Base-by-base conservation (phyloP, 2,113 vertebrate genomes). In the Campylomormyrus numenius region DNA sequence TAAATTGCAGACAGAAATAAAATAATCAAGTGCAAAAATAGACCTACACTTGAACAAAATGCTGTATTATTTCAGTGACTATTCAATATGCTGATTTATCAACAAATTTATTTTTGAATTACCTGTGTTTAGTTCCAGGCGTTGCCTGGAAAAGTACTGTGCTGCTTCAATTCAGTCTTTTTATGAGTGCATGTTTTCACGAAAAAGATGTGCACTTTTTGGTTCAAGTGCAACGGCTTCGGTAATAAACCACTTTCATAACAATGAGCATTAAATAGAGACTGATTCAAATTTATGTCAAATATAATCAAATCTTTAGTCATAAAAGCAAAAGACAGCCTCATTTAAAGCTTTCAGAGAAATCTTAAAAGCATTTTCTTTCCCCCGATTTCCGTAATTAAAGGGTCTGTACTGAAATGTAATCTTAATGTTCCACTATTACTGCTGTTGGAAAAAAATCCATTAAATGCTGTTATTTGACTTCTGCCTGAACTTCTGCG, bases 261-360 rank as follows among this genome's bases (percentile, higher is more conserved):
- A 92, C 91, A 88, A 88, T 90, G 84, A 89, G 58, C 88, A 88
- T 49, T 89, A 88, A 86, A 90, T 90, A 85, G 31, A 89, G 85
- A 52, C 85, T 89, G 70, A 89, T 88, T 88, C 89, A 89, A 91
- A 91, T 93, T 93, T 89, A 92, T 92, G 91, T 93, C 91, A 92
- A 91, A 93, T 93, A 93, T 95, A 94, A 95, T 94, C 92, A 89
- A 88, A 93, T 95, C 94, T 94, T 90, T 89, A 91, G 92, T 92
- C 92, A 92, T 94, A 94, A 94, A 94, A 92, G 91, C 93, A 93
- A 94, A 91, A 94, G 93, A 89, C 90, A 90, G 85, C 70, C 91
- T 93, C 93, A 89, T 91, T 94, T 94, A 90, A 90, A 92, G 91
- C 92, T 95, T 92, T 92, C 90, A 93, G 91, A 94, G 91, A 92